Evolutionary conservation across 2,888 invertebrate genomes (phyloP).

Genomic region (Pristionchus entomophagus): DNA sequence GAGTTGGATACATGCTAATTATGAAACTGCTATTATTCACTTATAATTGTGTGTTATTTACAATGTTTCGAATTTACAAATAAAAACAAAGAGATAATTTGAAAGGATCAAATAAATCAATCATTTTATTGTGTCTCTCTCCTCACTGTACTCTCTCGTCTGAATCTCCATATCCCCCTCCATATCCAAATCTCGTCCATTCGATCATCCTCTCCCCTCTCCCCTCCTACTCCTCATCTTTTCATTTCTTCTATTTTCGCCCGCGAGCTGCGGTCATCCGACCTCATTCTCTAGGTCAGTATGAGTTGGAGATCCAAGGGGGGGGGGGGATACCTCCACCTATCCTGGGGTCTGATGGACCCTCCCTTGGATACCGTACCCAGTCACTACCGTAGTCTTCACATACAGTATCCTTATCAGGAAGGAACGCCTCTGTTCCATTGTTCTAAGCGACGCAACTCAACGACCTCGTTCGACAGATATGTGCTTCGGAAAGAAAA

Average conservation of each 20-base stretch:
- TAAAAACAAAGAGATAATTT: too few species aligned
- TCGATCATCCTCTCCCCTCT: not conserved
- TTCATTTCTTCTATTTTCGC: constrained; percentile 38
- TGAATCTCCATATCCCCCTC: not conserved
- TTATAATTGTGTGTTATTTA: too few species aligned
- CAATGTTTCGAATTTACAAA: too few species aligned
- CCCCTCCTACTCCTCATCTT: not conserved
- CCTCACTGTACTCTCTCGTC: not conserved
- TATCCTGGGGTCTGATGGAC: not conserved
- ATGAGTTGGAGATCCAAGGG: not conserved
- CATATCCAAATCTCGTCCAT: not conserved
- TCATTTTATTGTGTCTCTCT: not conserved
- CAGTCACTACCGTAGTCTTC: not conserved
- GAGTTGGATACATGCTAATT: not conserved
- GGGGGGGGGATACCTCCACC: not conserved
- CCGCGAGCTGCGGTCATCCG: not conserved
- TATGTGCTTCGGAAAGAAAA: constrained; percentile 24
- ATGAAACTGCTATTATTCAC: too few species aligned
- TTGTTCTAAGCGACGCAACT: constrained; percentile 2
- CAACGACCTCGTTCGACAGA: not conserved
- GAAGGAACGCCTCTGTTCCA: not conserved
- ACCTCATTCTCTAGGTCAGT: not conserved
- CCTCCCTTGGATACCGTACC: not conserved
- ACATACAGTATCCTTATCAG: not conserved
- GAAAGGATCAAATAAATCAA: not conserved